Percentiles rank a stretch among this genome's conserved stretches.
Conservation (phyloP, 2,888 invertebrate species). For the Scaptomyza reducta region DNA sequence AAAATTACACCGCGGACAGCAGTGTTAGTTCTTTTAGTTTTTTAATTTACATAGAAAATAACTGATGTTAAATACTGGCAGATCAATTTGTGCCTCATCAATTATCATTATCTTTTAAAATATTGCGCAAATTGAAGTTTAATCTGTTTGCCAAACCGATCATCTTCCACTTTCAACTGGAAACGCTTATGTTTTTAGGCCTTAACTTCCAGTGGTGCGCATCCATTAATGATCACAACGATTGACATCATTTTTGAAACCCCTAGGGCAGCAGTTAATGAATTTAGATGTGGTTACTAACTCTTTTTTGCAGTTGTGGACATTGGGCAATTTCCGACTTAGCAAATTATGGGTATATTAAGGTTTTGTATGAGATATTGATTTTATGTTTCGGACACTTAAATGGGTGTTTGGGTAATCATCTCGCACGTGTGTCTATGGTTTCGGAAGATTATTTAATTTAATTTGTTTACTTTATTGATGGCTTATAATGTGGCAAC, state of each 20-base stretch:
- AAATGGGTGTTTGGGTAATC: slow-evolving; percentile 32
- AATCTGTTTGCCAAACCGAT: too few relatives aligned
- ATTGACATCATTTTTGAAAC: slow-evolving; percentile 50
- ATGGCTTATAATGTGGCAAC: slow-evolving; percentile 12
- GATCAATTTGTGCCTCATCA: too few relatives aligned
- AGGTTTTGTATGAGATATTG: slow-evolving; percentile 9
- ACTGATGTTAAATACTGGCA: too few relatives aligned
- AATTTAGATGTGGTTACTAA: slow-evolving; percentile 47
- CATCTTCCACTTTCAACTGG: slow-evolving; percentile 4
- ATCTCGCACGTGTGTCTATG: slow-evolving; percentile 27
- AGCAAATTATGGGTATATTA: slow-evolving; percentile 33
- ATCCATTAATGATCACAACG: slow-evolving; percentile 27
- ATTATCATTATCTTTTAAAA: not conserved
- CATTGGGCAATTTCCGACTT: slow-evolving; percentile 51
- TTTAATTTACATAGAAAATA: too few relatives aligned
- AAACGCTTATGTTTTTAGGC: slow-evolving; percentile 6
- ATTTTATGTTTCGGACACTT: slow-evolving; percentile 9
- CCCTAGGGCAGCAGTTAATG: slow-evolving; percentile 41
- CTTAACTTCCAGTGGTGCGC: slow-evolving; percentile 6
- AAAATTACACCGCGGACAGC: not conserved
- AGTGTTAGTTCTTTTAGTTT: too few relatives aligned
- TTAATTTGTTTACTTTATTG: slow-evolving; percentile 31
- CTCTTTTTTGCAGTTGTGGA: slow-evolving; percentile 26
- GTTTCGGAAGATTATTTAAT: slow-evolving; percentile 38
- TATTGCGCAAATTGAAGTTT: not conserved